Base-by-base conservation (phyloP, 2,113 vertebrate species). In the Sialia sialis region DNA sequence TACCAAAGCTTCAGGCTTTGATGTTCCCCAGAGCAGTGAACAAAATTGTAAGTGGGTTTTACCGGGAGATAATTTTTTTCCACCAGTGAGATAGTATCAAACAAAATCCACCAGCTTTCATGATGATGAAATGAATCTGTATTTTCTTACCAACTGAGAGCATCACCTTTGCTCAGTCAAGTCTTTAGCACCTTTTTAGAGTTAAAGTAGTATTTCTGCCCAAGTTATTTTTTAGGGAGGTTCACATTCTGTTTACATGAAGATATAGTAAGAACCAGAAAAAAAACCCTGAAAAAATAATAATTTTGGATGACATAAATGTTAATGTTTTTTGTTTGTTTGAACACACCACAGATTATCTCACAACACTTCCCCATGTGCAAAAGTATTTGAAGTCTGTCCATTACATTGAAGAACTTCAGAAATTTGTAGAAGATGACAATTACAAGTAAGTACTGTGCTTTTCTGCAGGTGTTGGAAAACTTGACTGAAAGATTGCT, bases 391-490 rank as follows among this genome's bases (percentile, higher is more conserved):
- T 99, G 95, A 98, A 99, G 96, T 99, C 99, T 4, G 99, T 99
- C 4, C 99, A 98, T 81, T 99, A 99, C 97, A 99, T 99, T 23
- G 99, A 99, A 87, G 99, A 99, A 91, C 98, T 99, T 62, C 99
- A 99, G 94, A 99, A 99, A 95, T 99, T 99, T 91, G 99, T 99
- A 59, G 99, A 99, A 95, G 99, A 99, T 5, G 99, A 99, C 97
- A 99, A 99, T 97, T 99, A 99, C 95, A 99, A 99, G 99, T 99
- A 97, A 98, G 99, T 98, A 52, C 22, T 55, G 5, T 54, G 76
- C 11, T 63, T 84, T 79, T 41, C 48, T 81, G 80, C 51, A 52
- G 9, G 7, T 51, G 69, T 78, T 43, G 46, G 20, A 13, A 36
- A 86, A 69, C 46, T 68, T 59, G 63, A 43, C 36, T 23, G 55